A percentile compares a stretch with the other conserved stretches of the same genome.
Conservation (phyloP, 2,888 invertebrate genomes). For the Pristionchus fissidentatus region DNA sequence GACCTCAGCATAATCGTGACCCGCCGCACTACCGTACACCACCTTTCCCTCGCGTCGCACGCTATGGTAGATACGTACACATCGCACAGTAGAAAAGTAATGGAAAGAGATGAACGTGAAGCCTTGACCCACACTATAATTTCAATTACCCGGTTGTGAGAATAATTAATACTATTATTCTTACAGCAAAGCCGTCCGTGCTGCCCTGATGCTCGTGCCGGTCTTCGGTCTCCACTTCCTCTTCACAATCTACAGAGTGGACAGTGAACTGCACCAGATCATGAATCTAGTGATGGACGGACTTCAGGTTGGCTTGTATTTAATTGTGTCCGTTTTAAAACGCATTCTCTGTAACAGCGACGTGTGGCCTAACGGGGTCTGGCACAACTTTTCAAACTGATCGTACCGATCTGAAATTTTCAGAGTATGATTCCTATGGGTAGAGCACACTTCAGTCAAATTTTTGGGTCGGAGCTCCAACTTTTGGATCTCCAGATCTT, state of each 20-base stretch:
- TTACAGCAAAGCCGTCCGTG: conserved; percentile 78
- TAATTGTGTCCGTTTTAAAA: not conserved
- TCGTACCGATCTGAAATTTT: no score
- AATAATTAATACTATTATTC: not conserved
- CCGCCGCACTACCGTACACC: not conserved
- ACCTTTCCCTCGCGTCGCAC: not conserved
- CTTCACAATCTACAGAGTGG: conserved; percentile 77
- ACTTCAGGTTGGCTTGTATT: conserved; percentile 77
- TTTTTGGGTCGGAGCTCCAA: no score
- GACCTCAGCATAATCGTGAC: not conserved
- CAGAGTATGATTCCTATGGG: no score
- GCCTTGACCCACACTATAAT: no score
- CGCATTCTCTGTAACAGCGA: no score
- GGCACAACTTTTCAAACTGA: no score
- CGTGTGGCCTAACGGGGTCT: no score
- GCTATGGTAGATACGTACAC: not conserved
- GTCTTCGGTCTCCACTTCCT: conserved; percentile 79
- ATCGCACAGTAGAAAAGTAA: no score
- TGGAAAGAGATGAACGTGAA: no score
- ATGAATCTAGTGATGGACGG: conserved; percentile 77
- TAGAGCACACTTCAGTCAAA: no score
- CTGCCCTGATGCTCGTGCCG: conserved; percentile 78
- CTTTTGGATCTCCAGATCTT: no score
- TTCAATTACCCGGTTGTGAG: no score
- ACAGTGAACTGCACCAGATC: conserved; percentile 75